Evolutionary conservation across 2,888 invertebrate species (phyloP).

Genomic region (Sarcophaga rosellei): DNA sequence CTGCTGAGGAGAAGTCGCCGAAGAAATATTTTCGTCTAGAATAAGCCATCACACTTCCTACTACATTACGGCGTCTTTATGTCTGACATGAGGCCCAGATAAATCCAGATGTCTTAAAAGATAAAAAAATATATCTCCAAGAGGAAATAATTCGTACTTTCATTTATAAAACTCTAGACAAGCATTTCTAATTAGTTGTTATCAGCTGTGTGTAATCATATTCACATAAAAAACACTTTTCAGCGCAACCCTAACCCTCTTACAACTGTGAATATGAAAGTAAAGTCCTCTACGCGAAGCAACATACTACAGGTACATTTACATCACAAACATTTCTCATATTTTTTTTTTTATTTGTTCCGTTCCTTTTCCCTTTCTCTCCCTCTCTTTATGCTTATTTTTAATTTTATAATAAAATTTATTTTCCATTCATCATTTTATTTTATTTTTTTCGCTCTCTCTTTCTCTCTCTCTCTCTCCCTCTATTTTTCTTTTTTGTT

Average conservation of each 20-base stretch:
- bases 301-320: not conserved
- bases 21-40: too few relatives aligned
- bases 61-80: too few relatives aligned
- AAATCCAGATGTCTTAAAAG: too few relatives aligned
- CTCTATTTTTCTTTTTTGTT: too few relatives aligned
- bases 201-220: not conserved
- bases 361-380: not conserved
- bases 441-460: not conserved
- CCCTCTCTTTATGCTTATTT: not conserved
- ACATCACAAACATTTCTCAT: not conserved
- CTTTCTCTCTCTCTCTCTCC: too few relatives aligned
- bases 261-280: not conserved
- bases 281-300: not conserved
- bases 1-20: too few relatives aligned
- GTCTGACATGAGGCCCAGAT: too few relatives aligned
- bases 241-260: not conserved
- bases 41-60: too few relatives aligned
- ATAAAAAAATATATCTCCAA: too few relatives aligned
- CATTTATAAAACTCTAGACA: too few relatives aligned
- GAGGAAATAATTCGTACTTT: too few relatives aligned
- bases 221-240: not conserved
- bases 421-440: constrained; percentile 46
- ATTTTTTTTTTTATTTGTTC: not conserved
- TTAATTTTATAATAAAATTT: constrained; percentile 35
- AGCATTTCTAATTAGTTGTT: too few relatives aligned